Percentiles rank a stretch among this genome's conserved stretches.
phyloP scores from a whole-genome alignment of 2,888 invertebrate species.

The Parnassius mnemosyne region DNA sequence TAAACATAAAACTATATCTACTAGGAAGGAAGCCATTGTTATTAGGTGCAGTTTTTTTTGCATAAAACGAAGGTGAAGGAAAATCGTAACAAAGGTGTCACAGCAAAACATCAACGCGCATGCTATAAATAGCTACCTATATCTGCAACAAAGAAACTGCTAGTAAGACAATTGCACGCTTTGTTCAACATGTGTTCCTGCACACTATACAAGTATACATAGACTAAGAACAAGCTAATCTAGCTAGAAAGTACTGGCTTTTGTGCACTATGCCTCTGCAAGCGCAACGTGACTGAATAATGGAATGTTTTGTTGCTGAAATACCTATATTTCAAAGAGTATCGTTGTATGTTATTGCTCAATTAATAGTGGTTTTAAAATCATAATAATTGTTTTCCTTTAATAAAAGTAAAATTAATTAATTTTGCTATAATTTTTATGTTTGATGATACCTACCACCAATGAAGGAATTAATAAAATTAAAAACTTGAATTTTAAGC shows the following conservation, averaged over 20 bases:
- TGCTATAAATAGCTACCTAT: constrained; percentile 16
- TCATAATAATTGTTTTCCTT: no score
- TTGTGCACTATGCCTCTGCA: constrained; percentile 25
- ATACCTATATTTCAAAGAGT: no score
- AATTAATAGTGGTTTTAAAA: no score
- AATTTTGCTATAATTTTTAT: no score
- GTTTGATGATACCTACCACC: no score
- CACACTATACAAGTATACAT: constrained; percentile 1
- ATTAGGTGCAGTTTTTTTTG: no score
- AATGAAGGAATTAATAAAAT: no score
- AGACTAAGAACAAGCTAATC: constrained; percentile 12
- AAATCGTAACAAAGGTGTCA: constrained; percentile 1
- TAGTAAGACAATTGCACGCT: constrained; percentile 36
- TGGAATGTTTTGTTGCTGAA: constrained; percentile 16
- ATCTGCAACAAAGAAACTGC: constrained; percentile 41
- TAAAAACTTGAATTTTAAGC: no score
- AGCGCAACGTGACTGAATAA: constrained; percentile 23
- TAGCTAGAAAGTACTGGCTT: constrained; percentile 24
- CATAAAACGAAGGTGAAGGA: neutral
- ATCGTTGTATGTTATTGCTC: no score
- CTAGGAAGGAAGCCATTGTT: no score
- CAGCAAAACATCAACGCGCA: constrained; percentile 5
- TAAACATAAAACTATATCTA: neutral
- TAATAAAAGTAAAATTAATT: no score
- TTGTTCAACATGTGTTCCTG: constrained; percentile 18